phyloP scores from a whole-genome alignment of 2,888 invertebrate genomes.

The Netelia melanura region DNA sequence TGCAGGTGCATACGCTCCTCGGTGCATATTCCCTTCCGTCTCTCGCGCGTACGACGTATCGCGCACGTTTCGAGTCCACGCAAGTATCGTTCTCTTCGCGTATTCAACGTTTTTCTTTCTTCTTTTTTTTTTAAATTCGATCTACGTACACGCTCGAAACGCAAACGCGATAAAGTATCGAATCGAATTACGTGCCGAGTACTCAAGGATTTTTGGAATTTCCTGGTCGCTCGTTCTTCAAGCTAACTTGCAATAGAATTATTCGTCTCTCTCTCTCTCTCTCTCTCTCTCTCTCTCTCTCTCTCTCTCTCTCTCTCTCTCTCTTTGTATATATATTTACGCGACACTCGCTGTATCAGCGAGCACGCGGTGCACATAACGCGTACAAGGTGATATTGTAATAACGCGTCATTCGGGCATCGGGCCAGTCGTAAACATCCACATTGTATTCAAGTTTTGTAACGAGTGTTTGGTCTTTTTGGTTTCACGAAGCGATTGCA shows the following conservation, averaged over 20 bases:
- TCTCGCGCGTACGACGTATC: constrained; percentile 6
- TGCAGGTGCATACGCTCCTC: too few species aligned
- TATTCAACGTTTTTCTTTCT: neutral
- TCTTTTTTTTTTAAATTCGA: neutral
- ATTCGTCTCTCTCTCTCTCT: constrained; percentile 19
- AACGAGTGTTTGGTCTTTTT: neutral
- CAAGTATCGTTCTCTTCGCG: constrained; percentile 13
- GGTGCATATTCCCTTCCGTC: neutral
- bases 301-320: constrained; percentile 23
- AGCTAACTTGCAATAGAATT: neutral
- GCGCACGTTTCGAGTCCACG: constrained; percentile 19
- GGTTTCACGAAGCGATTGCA: neutral
- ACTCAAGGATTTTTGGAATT: constrained; percentile 4
- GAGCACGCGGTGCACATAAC: neutral
- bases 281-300: constrained; percentile 2
- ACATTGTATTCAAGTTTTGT: constrained; percentile 27
- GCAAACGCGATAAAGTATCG: neutral
- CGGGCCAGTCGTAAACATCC: constrained; percentile 36
- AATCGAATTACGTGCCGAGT: neutral
- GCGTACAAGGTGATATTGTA: constrained; percentile 40
- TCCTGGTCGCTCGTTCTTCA: neutral
- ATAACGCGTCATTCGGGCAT: constrained; percentile 47
- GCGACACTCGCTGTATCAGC: neutral
- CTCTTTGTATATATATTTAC: constrained; percentile 17
- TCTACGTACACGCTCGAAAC: neutral